phyloP scores from a whole-genome alignment of 92 coral and sea anemone species.

The Phenganax stokvisi region DNA sequence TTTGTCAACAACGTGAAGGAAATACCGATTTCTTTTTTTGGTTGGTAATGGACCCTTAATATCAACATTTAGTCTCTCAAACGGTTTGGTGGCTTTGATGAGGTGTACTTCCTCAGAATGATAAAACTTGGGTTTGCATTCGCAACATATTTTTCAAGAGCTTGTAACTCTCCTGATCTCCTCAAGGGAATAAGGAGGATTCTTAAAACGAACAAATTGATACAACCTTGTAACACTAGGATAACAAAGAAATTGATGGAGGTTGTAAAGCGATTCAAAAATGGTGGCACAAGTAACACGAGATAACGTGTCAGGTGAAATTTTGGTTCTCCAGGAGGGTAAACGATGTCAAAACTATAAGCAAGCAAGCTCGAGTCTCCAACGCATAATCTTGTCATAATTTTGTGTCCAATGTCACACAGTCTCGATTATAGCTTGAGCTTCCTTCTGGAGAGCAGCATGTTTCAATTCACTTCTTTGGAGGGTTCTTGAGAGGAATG shows the following conservation, averaged over 20 bases:
- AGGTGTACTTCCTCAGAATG: constrained; percentile 8
- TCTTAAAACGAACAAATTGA: constrained; percentile 54
- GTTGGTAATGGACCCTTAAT: constrained; percentile 51
- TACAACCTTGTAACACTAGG: constrained; percentile 53
- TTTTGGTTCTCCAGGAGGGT: background rate
- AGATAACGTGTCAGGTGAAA: no score
- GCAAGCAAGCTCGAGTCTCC: constrained; percentile 38
- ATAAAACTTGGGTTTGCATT: constrained; percentile 47
- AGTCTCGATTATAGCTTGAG: background rate
- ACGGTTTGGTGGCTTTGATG: constrained; percentile 34
- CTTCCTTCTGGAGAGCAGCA: constrained; percentile 2
- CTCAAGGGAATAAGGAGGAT: constrained; percentile 47
- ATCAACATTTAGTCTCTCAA: constrained; percentile 44
- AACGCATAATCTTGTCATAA: constrained; percentile 30
- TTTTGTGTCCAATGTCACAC: constrained; percentile 31
- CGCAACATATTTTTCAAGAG: constrained; percentile 43
- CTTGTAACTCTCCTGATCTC: constrained; percentile 42
- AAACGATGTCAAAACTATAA: constrained; percentile 51
- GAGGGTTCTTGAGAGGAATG: constrained; percentile 21
- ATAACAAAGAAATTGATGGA: constrained; percentile 57
- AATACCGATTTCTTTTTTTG: constrained; percentile 31
- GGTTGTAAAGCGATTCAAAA: constrained; percentile 15
- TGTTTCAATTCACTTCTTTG: background rate
- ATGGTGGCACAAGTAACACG: constrained; percentile 6
- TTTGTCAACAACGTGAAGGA: constrained; percentile 43